Base-by-base conservation (phyloP, 2,113 vertebrate species). In the Nansenia antarctica region DNA sequence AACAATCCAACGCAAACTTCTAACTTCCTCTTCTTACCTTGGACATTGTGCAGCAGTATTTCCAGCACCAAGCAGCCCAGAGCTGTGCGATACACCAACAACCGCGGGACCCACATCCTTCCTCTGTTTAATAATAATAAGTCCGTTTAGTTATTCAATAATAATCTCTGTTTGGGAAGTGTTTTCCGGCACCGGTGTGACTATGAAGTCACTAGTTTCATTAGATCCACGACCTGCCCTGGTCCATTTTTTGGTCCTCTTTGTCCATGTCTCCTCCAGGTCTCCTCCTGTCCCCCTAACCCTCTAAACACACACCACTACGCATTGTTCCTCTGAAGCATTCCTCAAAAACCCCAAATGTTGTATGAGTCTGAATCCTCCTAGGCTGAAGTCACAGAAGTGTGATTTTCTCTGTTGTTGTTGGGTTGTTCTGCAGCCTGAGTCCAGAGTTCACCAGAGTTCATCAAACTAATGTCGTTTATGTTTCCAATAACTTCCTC, bases 61-160 rank as follows among this genome's bases (percentile, higher is more conserved):
- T 85, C 55, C 67, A 91, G 65, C 0, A 91, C 54, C 66, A 85
- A 2, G 64, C 74, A 90, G 74, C 74, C 79, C 62, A 82, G 26
- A 39, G 67, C 26, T 31, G 55, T 30, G 22, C 53, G 62, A 9
- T 59, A 72, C 3, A 24, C 45, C 73, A 74, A 76, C 47, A 61
- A 73, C 80, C 69, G 65, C 27, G 62, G 69, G 52, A 30, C 82
- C 82, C 85, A 74, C 90, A 92, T 93, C 67, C 55, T 74, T 80
- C 52, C 69, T 5, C 20, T 65, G 62, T 39, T n/a, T n/a, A n/a
- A n/a, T n/a, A n/a, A n/a, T n/a, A n/a, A 27, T 14, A n/a, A 6
- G 27, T 32, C 55, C 11, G 22, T 4, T 18, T 1, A 2, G 9
- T 42, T 32, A 65, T 14, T 26, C 3, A n/a, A 15, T 47, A 35